Evolutionary conservation across 2,888 invertebrate genomes (phyloP).

Genomic region (Acrobasis consociella): DNA sequence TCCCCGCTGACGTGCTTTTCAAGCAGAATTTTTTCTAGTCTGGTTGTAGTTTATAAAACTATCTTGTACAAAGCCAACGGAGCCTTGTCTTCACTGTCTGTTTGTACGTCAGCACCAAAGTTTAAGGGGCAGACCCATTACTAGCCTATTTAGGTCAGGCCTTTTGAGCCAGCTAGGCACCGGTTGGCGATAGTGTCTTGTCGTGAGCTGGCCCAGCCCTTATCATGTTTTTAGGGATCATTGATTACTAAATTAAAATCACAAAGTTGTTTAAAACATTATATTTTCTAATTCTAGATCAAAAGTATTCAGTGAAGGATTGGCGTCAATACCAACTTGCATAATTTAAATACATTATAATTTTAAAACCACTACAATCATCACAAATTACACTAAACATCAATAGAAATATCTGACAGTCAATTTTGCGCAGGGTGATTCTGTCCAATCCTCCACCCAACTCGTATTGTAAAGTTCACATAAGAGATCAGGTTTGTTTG

Average conservation of each 20-base stretch:
- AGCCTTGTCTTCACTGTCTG: too few species aligned
- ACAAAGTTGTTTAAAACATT: slow-evolving; percentile 65
- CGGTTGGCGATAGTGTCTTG: too few species aligned
- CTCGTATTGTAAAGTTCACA: slow-evolving; percentile 72
- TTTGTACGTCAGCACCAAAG: too few species aligned
- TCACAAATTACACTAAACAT: slow-evolving; percentile 37
- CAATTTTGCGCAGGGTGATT: slow-evolving; percentile 36
- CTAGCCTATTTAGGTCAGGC: too few species aligned
- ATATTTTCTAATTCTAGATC: slow-evolving; percentile 75
- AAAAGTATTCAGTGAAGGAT: slow-evolving; percentile 65
- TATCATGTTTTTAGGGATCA: too few species aligned
- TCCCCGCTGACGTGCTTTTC: too few species aligned
- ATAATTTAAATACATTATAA: slow-evolving; percentile 37
- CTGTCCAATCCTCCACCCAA: slow-evolving; percentile 63
- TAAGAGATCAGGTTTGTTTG: slow-evolving; percentile 74
- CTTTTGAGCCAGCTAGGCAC: too few species aligned
- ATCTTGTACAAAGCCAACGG: too few species aligned
- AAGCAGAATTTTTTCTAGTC: too few species aligned
- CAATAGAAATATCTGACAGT: slow-evolving; percentile 39
- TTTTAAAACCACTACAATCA: slow-evolving; percentile 37
- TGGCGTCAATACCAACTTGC: slow-evolving; percentile 48
- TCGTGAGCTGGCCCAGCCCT: too few species aligned
- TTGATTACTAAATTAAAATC: slow-evolving; percentile 38
- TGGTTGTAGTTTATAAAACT: too few species aligned
- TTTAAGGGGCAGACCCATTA: too few species aligned